Conservation (phyloP, 1,140 invertebrate genomes). For the Aphaenogaster floridana region DNA sequence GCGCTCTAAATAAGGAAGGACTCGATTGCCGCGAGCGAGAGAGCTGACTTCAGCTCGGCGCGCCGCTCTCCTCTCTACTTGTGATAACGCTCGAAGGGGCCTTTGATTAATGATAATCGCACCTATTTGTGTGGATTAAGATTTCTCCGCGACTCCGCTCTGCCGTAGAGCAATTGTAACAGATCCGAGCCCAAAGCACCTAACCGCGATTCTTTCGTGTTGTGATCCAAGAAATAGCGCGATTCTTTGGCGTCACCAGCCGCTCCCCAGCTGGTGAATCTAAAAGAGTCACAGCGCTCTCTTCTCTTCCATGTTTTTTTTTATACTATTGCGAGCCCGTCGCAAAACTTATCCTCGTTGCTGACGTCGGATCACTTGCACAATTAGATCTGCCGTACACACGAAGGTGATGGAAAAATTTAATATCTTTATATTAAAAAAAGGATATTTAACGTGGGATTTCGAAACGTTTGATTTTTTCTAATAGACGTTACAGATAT, state of each 20-base stretch:
- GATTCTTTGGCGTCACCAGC: background rate
- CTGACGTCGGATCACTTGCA: background rate
- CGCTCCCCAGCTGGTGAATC: constrained; percentile 71
- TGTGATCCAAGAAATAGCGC: constrained; percentile 36
- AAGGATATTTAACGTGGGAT: background rate
- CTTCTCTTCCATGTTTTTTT: constrained; percentile 62
- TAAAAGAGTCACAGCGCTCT: constrained; percentile 72
- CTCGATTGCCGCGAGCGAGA: constrained; percentile 51
- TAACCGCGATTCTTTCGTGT: constrained; percentile 41
- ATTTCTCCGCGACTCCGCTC: constrained; percentile 62
- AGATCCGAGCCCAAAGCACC: constrained; percentile 67
- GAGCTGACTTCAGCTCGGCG: constrained; percentile 62
- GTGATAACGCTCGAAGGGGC: constrained; percentile 73
- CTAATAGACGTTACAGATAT: background rate
- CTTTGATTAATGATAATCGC: constrained; percentile 70
- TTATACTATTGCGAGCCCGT: constrained; percentile 41
- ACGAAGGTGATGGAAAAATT: background rate
- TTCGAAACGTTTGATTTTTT: constrained; percentile 11
- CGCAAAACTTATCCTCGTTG: constrained; percentile 57
- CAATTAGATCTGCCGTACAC: constrained; percentile 5
- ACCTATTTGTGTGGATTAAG: constrained; percentile 64
- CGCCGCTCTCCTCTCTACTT: constrained; percentile 64
- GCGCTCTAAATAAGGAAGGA: constrained; percentile 40
- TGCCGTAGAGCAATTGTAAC: constrained; percentile 37
- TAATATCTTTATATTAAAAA: background rate